phyloP scores from a whole-genome alignment of 1,140 invertebrate genomes.

The Centruroides vittatus region DNA sequence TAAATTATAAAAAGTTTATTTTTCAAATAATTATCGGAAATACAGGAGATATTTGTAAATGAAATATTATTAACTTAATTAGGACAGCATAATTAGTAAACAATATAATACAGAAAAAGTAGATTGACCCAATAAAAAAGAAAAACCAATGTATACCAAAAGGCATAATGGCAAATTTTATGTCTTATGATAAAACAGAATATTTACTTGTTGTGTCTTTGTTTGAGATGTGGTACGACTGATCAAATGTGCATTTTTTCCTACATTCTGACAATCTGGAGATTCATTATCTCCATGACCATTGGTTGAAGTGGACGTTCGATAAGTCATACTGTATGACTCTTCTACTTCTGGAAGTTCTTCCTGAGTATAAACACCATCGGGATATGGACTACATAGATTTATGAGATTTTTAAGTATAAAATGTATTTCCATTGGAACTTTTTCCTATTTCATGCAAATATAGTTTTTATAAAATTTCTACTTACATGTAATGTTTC shows the following conservation, averaged over 20 bases:
- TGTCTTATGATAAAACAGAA: too few relatives aligned
- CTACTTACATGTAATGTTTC: constrained; percentile 49
- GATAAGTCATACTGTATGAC: constrained; percentile 12
- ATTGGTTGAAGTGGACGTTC: constrained; percentile 35
- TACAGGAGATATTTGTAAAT: too few relatives aligned
- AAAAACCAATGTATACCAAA: too few relatives aligned
- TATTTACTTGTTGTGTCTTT: constrained; percentile 40
- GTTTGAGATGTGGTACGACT: constrained; percentile 42
- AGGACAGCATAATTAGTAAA: too few relatives aligned
- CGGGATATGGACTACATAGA: neutral
- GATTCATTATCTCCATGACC: constrained; percentile 41
- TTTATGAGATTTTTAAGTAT: neutral
- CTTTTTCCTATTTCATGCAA: neutral
- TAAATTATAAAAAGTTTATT: too few relatives aligned
- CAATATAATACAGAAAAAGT: too few relatives aligned
- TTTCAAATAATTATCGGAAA: too few relatives aligned
- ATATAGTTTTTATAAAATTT: neutral
- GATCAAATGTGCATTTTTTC: constrained; percentile 35
- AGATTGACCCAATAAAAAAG: too few relatives aligned
- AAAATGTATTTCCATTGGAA: neutral
- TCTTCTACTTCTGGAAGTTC: constrained; percentile 14
- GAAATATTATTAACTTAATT: too few relatives aligned
- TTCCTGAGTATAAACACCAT: constrained; percentile 9
- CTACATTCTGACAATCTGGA: constrained; percentile 39
- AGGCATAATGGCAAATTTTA: too few relatives aligned